Evolutionary conservation across 2,113 vertebrate genomes (phyloP).

Genomic region (Potamarius usumacintae): DNA sequence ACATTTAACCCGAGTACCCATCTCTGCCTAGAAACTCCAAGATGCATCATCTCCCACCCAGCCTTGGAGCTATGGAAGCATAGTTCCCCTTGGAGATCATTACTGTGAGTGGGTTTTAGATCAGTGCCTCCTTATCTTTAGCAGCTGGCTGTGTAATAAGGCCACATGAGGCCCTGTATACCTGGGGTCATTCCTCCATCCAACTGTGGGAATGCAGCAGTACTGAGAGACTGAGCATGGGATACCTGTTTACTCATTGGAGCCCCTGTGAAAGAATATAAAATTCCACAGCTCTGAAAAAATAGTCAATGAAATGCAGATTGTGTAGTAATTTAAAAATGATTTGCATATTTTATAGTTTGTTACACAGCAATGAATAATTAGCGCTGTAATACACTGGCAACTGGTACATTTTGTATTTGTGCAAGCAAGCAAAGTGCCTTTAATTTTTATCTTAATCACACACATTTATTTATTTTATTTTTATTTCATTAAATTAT

Average conservation of each 20-base stretch:
- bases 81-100: constrained; percentile 55
- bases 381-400: background rate
- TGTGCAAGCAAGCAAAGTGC: background rate
- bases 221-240: constrained; percentile 4
- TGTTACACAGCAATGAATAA: background rate
- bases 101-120: constrained; percentile 47
- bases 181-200: constrained; percentile 27
- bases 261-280: background rate
- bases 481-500: too few relatives aligned
- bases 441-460: background rate
- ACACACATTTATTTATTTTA: too few relatives aligned
- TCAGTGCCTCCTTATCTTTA: constrained; percentile 53
- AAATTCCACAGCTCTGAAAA: background rate
- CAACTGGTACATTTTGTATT: too few relatives aligned
- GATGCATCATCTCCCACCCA: constrained; percentile 16
- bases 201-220: constrained; percentile 19
- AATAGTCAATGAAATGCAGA: background rate
- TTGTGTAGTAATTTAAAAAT: background rate
- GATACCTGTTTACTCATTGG: background rate
- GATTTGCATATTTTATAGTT: background rate
- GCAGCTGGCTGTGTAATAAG: constrained; percentile 69
- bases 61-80: constrained; percentile 27
- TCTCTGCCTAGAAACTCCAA: background rate
- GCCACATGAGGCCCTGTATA: constrained; percentile 64
- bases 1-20: too few relatives aligned